Evolutionary conservation across 2,797 vertebrate genomes (phyloP).

Genomic region (Ptychadena robeensis): DNA sequence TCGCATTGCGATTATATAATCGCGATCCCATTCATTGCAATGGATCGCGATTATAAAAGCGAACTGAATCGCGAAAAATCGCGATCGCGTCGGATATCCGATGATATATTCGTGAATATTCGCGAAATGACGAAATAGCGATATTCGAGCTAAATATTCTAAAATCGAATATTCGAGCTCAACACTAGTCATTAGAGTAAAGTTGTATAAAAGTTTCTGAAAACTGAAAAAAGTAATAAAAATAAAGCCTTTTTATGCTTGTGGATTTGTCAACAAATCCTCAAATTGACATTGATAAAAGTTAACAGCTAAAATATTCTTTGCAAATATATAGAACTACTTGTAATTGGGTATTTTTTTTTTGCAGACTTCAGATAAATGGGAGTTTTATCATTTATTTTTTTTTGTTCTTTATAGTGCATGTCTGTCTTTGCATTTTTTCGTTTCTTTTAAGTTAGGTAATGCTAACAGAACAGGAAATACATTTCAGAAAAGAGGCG

Average conservation of each 20-base stretch:
- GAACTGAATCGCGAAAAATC: too few species aligned
- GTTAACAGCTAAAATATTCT: neutral
- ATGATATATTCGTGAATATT: too few species aligned
- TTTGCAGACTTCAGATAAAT: neutral
- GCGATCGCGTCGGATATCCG: too few species aligned
- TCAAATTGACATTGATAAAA: neutral
- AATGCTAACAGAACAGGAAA: slow-evolving; percentile 1
- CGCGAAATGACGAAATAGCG: too few species aligned
- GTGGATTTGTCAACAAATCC: neutral
- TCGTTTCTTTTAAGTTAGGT: neutral
- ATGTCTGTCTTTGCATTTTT: neutral
- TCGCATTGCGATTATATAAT: too few species aligned
- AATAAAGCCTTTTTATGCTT: neutral
- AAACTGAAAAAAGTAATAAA: neutral
- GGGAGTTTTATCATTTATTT: neutral
- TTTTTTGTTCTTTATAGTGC: neutral
- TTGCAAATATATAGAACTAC: neutral
- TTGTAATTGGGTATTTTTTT: neutral
- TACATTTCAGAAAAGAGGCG: neutral
- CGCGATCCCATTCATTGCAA: too few species aligned
- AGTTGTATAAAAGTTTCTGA: neutral
- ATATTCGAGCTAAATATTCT: too few species aligned
- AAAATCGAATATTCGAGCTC: too few species aligned
- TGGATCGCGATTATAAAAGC: too few species aligned
- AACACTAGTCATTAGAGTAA: too few species aligned